Evolutionary conservation across 92 coral and sea anemone genomes (phyloP), one percentile per base, ranked within the genome.

Genomic region (Porites rus): DNA sequence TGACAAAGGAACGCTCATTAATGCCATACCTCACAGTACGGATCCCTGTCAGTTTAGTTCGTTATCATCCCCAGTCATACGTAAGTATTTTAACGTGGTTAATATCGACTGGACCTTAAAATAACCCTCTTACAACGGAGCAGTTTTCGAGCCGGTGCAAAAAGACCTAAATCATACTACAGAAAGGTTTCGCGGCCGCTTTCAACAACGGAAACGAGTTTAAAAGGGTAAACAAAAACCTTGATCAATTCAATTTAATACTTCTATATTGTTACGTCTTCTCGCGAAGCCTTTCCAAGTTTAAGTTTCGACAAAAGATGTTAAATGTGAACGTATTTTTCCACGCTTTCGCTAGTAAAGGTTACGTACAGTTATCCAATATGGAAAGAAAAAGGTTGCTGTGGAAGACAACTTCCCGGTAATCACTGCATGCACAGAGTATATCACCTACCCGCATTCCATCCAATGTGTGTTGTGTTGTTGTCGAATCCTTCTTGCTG

Each of bases 401-500:
- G 16, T 3, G 14, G 10, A 70, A 22, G 17, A 72, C 53, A 50
- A 19, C n/a, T 13, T 20, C 19, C 20, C 19, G 70, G 9, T 25
- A 72, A 10, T 10, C 22, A 18, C 75, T 71, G 7, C 14, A 24
- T 24, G 50, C 13, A 51, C 31, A 50, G 8, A 7, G 17, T 4
- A 28, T 80, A 21, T 51, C 72, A 18, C 87, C 51, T 83, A 83
- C 87, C 87, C 13, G 9, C 43, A 25, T 12, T 64, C 87, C 87
- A 82, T 71, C 0, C 5, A 38, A 38, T 38, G 5, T 38, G 46
- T 38, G 46, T 38, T 38, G 6, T 38, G 46, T 38, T 4, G 46
- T 38, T 3, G 46, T 38, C 46, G 46, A 38, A 38, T 38, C 46
- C 46, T 38, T 38, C 6, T 38, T 38, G 46, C 46, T 38, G 46